Evolutionary conservation across 2,888 invertebrate species (phyloP).

Genomic region (Lutraria lutraria): DNA sequence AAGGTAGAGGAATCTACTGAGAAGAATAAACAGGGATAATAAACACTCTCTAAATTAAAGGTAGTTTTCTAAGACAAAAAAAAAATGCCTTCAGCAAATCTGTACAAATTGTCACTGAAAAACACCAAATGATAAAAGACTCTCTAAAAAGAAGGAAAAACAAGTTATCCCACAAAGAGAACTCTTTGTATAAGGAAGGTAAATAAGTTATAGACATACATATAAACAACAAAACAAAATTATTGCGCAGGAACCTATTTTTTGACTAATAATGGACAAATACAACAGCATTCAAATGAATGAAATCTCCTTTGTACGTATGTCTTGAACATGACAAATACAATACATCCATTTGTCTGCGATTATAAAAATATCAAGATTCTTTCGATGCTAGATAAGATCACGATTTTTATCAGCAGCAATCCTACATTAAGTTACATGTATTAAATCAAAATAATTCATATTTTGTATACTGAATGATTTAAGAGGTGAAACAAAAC

Average conservation of each 20-base stretch:
- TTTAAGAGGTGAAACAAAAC: too few species aligned
- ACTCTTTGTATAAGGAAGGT: constrained; percentile 5
- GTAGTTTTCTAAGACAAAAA: not conserved
- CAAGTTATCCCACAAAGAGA: not conserved
- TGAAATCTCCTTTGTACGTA: not conserved
- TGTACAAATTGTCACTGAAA: not conserved
- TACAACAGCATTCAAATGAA: not conserved
- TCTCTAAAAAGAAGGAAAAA: constrained; percentile 13
- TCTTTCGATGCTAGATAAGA: not conserved
- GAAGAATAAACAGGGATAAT: not conserved
- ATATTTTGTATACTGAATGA: not conserved
- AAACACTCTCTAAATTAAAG: not conserved
- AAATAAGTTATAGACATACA: constrained; percentile 21
- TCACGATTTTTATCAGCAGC: not conserved
- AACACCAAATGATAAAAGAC: not conserved
- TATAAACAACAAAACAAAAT: not conserved
- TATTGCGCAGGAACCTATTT: not conserved
- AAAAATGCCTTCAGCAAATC: not conserved
- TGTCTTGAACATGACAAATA: not conserved
- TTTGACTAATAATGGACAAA: not conserved
- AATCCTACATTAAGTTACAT: too few species aligned
- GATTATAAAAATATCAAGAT: not conserved
- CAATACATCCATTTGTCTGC: not conserved
- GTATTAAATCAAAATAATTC: not conserved
- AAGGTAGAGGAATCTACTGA: not conserved